Evolutionary conservation across 2,888 invertebrate species (phyloP), one percentile per base, ranked within the genome.

Genomic region (Agrypnus murinus): DNA sequence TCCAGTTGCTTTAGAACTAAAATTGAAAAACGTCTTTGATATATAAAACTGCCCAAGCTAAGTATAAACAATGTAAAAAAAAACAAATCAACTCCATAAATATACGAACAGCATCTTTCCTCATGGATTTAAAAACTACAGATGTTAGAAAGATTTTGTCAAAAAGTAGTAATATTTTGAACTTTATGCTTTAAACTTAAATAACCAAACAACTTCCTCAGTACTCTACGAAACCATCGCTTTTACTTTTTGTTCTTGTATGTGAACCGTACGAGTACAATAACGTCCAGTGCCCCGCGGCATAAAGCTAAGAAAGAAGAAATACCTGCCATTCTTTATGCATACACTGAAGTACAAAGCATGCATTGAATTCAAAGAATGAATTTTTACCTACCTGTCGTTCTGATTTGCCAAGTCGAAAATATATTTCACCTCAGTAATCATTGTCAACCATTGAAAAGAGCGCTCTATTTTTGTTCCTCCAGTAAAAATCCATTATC

Each of bases 361-460:
- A 59, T 48, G 60, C 76, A 81, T 81, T 78, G 81, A 71, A 74
- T 73, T 72, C 75, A 40, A 81, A 81, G 81, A 83, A 81, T 81
- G 79, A 80, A 81, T 78, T 78, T 55, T 81, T 80, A 81, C 81
- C 82, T 83, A 83, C 83, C 83, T 84, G 83, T 83, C 83, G 83
- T 77, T 81, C 79, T 82, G 82, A 83, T 84, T 83, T 83, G 82
- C 81, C 82, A 74, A 83, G 82, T 82, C 81, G 81, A 83, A 82
- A 83, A 83, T 81, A 83, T 81, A 83, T 83, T 83, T 82, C 82
- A 81, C 82, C 81, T 83, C 81, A 77, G 79, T 79, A 80, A 83
- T 83, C 82, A 83, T 82, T 82, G 82, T 83, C 83, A 82, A 79
- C 81, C 77, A 79, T 79, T 79, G 68, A 80, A 76, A n/a, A 78